phyloP scores from a whole-genome alignment of 2,113 vertebrate genomes.

The Phalacrocorax pelagicus region DNA sequence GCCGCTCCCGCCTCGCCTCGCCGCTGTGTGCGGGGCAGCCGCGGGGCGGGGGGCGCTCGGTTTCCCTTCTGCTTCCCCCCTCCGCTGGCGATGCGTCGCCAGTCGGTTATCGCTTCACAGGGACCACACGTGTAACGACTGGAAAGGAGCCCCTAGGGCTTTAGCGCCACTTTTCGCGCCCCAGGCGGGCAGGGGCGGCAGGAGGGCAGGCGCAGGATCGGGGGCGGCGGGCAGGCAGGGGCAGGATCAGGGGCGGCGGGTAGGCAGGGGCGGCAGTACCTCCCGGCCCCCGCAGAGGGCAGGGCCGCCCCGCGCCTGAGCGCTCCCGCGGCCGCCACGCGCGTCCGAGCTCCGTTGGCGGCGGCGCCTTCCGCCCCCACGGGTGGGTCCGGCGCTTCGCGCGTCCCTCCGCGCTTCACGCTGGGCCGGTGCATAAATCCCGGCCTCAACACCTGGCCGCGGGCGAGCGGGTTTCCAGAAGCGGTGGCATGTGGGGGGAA shows the following conservation, averaged over 20 bases:
- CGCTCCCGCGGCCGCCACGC: background rate
- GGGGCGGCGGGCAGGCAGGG: background rate
- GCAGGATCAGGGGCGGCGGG: background rate
- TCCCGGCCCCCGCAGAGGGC: conserved; percentile 68
- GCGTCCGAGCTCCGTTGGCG: background rate
- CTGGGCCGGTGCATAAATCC: background rate
- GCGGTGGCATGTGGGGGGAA: background rate
- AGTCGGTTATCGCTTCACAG: background rate
- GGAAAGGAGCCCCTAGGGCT: background rate
- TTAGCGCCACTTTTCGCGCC: background rate
- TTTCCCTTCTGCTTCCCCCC: background rate
- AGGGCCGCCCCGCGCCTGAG: background rate
- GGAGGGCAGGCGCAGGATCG: background rate
- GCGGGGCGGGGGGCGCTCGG: too few species aligned
- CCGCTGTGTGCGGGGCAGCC: background rate
- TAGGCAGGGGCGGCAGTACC: conserved; percentile 45
- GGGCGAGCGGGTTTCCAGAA: background rate
- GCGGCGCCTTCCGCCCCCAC: background rate
- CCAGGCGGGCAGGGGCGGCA: too few species aligned
- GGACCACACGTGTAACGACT: background rate
- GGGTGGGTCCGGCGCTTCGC: background rate
- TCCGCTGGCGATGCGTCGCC: background rate
- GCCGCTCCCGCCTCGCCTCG: too few species aligned
- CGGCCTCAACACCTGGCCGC: background rate
- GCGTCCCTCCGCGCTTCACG: background rate